Base-by-base conservation (phyloP, 2,888 invertebrate genomes). In the Ormyrus rosae region DNA sequence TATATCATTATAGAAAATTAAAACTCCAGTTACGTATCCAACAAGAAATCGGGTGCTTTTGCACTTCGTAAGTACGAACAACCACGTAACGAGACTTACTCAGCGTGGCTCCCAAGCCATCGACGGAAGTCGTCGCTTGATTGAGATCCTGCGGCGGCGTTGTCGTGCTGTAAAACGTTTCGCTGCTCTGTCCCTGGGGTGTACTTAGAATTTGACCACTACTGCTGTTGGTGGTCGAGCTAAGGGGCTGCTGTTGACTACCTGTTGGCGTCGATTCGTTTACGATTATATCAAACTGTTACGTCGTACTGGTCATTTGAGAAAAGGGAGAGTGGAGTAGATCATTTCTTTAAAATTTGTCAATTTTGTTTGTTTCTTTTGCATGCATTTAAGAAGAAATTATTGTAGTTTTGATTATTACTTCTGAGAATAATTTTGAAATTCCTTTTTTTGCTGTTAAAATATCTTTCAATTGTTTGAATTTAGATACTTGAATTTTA, bases 131-230 rank as follows among this genome's bases (percentile, higher is more conserved):
- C 48, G 88, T 86, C 6, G 88, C 86, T 82, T 90, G 90, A 84
- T 89, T 90, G 46, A 90, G 86, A 82, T 90, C 90, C 82, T 90
- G 90, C n/a, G 90, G 88, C 1, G 90, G 88, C n/a, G 90, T 89
- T 6, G 87, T 85, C 10, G 90, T 89, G 67, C 87, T 85, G 77
- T 90, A 90, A 82, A 90, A 90, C 10, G 88, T 82, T 64, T 90
- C 90, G 2, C 86, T 85, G n/a, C 88, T 84, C 84, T 89, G 90
- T 51, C 87, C 88, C 81, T 90, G 90, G 0, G 86, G 77, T 53
- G 90, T 86, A 83, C 86, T 90, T 70, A 90, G 76, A 60, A 90
- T 88, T 80, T 90, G 90, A 7, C 86, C 83, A 51, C 85, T 85
- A 19, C 85, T 86, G 58, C 87, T 86, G 75, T 86, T 87, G 65